phyloP scores from a whole-genome alignment of 1,140 invertebrate species.

The Platyura marginata region DNA sequence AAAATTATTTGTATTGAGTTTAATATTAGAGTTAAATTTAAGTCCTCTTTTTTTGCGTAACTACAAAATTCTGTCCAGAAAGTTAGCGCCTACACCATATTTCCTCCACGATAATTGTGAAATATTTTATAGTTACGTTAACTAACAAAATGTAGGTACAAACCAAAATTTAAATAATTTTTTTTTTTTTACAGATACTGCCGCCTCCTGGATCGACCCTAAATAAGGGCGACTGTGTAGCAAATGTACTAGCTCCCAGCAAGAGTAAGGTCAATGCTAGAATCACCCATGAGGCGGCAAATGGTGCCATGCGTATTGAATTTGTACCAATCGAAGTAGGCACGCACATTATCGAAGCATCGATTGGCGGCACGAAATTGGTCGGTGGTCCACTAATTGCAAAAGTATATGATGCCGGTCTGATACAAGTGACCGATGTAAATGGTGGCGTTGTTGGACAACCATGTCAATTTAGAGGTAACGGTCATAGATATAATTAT shows the following conservation, averaged over 20 bases:
- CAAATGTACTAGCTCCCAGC: conserved; percentile 28
- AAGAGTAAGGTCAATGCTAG: conserved; percentile 39
- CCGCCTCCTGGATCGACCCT: conserved; percentile 29
- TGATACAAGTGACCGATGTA: conserved; percentile 83
- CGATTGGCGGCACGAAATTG: conserved; percentile 68
- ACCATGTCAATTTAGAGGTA: conserved; percentile 83
- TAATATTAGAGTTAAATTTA: too few species aligned
- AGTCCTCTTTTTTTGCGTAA: too few species aligned
- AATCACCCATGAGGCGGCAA: conserved; percentile 46
- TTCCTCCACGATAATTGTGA: too few species aligned
- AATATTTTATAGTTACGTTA: too few species aligned
- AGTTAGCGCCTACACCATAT: too few species aligned
- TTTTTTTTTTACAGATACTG: too few species aligned
- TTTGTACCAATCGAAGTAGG: conserved; percentile 84
- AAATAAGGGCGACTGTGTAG: conserved; percentile 26
- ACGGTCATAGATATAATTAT: conserved; percentile 7
- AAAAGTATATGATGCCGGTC: conserved; percentile 81
- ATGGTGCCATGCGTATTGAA: conserved; percentile 67
- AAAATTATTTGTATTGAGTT: too few species aligned
- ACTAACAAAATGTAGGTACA: too few species aligned
- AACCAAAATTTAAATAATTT: too few species aligned
- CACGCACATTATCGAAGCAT: conserved; percentile 74
- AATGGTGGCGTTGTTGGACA: conserved; percentile 79
- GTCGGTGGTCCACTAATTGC: conserved; percentile 70
- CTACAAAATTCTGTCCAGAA: too few species aligned